Evolutionary conservation across 2,113 vertebrate genomes (phyloP), one percentile per base, ranked within the genome.

Genomic region (Channa maculata): DNA sequence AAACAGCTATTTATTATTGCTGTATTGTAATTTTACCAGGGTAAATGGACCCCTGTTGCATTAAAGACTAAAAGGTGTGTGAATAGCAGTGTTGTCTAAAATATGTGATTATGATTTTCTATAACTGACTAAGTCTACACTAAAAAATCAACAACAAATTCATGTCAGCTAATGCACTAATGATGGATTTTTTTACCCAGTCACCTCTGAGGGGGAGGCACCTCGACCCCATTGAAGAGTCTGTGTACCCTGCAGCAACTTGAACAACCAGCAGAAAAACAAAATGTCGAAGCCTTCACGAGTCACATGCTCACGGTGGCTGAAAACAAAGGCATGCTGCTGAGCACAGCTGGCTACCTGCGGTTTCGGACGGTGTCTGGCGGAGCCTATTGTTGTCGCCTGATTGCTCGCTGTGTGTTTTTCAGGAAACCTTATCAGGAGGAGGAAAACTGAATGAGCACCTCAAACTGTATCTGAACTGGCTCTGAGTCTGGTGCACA

Each of bases 391-490:
- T 89, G 91, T 95, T 92, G 95, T 95, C 84, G 94, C 94, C 95
- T 94, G 91, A 94, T 92, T 94, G 94, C 93, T 92, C 76, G 80
- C 93, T 94, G 69, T 61, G 76, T 90, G 84, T 92, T 89, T 91
- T 92, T 91, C 95, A 95, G 96, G 94, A 96, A 96, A 95, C 24
- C 83, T 95, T 95, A 94, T 95, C 95, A 94, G 83, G 55, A 52
- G 36, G 44, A 87, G 85, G 95, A 96, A 94, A 95, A 93, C 93
- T 94, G 94, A 90, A 95, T 93, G 95, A 92, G 83, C 95, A 92
- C 92, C 93, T 95, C 93, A 91, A 90, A 80, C 92, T 83, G 88
- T 92, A 85, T 94, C 94, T 91, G 93, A 89, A 87, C 93, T 44
- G 93, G 96, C 96, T 95, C 93, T 91, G 89, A 92, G 84, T 95